Percentiles rank a stretch among this genome's conserved stretches.
These are phyloP conservation scores for Amniataba percoides DNA, from an alignment of 2,797 vertebrate species.

Conservation along the genomic window DNA sequence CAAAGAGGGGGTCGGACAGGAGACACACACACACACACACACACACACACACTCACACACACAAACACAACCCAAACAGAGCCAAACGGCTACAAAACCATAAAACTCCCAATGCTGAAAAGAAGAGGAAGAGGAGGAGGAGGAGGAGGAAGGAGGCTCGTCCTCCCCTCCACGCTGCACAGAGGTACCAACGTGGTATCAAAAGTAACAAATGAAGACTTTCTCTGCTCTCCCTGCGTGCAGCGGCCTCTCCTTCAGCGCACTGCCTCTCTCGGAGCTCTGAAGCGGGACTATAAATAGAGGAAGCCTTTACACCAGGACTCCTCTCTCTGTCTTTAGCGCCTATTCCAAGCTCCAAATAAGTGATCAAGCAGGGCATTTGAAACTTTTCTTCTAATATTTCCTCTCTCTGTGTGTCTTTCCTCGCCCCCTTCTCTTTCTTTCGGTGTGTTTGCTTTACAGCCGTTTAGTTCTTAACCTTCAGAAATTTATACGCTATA, in stretches of 20 bases:
- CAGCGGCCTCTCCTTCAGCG: not conserved
- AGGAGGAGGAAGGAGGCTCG: constrained; percentile 21
- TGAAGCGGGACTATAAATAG: not conserved
- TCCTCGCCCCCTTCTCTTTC: constrained; percentile 46
- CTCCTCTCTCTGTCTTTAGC: not conserved
- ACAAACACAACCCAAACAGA: constrained; percentile 54
- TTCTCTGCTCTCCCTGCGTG: too few species aligned
- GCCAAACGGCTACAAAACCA: constrained; percentile 74
- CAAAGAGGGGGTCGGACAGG: constrained; percentile 84
- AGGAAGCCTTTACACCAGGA: constrained; percentile 1
- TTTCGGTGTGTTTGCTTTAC: constrained; percentile 93
- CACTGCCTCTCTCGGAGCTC: not conserved
- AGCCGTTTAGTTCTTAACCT: constrained; percentile 99
- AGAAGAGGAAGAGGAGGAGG: constrained; percentile 34
- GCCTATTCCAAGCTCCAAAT: constrained; percentile 53
- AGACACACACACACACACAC: constrained; percentile 40
- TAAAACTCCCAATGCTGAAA: constrained; percentile 72
- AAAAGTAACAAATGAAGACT: not conserved
- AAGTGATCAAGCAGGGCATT: constrained; percentile 78
- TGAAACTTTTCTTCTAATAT: constrained; percentile 83
- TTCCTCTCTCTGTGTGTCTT: constrained; percentile 64
- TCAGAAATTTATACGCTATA: constrained; percentile 99
- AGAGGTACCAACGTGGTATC: not conserved
- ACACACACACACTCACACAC: constrained; percentile 25
- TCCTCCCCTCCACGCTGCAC: not conserved